A percentile compares a stretch with the other conserved stretches of the same genome.
phyloP scores from a whole-genome alignment of 2,888 invertebrate genomes.

The Rhingia campestris region DNA sequence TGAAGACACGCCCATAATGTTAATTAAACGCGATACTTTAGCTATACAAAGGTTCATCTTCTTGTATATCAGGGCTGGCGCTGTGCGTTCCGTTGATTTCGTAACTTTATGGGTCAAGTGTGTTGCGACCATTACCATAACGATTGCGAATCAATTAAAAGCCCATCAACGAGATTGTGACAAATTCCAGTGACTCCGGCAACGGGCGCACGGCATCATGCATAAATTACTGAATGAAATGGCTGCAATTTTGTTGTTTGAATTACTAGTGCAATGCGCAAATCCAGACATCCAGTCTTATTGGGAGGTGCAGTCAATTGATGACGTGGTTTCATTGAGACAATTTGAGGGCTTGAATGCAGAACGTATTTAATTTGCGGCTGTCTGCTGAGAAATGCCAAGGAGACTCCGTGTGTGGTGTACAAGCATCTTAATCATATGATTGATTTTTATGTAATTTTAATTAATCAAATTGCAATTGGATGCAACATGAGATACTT shows the following conservation, averaged over 20 bases:
- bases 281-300: conserved; percentile 8
- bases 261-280: conserved; percentile 7
- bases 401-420: conserved; percentile 50
- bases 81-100: conserved; percentile 23
- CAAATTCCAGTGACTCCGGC: background rate
- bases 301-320: conserved; percentile 47
- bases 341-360: conserved; percentile 33
- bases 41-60: background rate
- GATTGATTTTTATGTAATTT: conserved; percentile 46
- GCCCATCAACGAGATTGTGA: conserved; percentile 20
- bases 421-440: conserved; percentile 1
- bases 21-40: background rate
- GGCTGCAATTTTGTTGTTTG: conserved; percentile 22
- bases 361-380: conserved; percentile 17
- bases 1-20: conserved; percentile 6
- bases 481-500: conserved; percentile 19
- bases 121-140: conserved; percentile 20
- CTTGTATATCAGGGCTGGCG: background rate
- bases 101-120: conserved; percentile 51
- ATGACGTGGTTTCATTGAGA: conserved; percentile 31
- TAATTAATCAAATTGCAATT: conserved; percentile 37
- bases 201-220: background rate
- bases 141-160: conserved; percentile 39
- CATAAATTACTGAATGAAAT: conserved; percentile 45
- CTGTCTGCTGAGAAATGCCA: conserved; percentile 39